Base-by-base conservation (phyloP, 2,113 vertebrate genomes). In the Falcunculus frontatus region DNA sequence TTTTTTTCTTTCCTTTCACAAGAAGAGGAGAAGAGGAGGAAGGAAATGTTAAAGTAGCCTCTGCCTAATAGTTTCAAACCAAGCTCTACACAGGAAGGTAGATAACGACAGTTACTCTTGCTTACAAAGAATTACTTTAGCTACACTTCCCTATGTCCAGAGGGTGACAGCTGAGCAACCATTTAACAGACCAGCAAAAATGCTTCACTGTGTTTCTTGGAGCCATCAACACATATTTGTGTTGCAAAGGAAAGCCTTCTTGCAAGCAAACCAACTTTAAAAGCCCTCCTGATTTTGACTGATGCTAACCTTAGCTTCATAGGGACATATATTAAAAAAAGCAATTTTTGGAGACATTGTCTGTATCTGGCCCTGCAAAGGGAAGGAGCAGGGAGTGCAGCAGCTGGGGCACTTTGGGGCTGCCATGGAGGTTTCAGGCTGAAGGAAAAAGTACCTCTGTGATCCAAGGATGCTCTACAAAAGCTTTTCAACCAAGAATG, bases 41-140 rank as follows among this genome's bases (percentile, higher is more conserved):
- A 86, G 93, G 84, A 95, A 96, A 92, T 21, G 68, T 72, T 93
- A 25, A 93, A 92, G 79, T 63, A 92, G 69, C 18, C 62, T 75
- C 72, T 88, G 73, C 69, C 83, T 81, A 86, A 83, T 87, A 81
- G 80, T 89, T 95, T 92, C 74, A 75, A 94, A 67, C 47, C n/a
- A 88, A 79, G 59, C 52, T 81, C 37, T 67, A 60, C 69, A 81
- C 68, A 93, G 76, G 67, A 97, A 90, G 53, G 80, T 52, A 83
- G n/a, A 49, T 30, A 59, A 49, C 0, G 0, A 81, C 88, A 37
- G 60, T 78, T 81, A 65, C n/a, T 89, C 29, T 90, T 79, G 78
- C 82, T 93, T 84, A 93, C 47, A 23, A 90, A 88, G 56, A 90
- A 93, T 35, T 26, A 84, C 79, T 95, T 92, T 52, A 92, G 44